phyloP scores from a whole-genome alignment of 1,140 invertebrate species.

The Uloborus diversus region DNA sequence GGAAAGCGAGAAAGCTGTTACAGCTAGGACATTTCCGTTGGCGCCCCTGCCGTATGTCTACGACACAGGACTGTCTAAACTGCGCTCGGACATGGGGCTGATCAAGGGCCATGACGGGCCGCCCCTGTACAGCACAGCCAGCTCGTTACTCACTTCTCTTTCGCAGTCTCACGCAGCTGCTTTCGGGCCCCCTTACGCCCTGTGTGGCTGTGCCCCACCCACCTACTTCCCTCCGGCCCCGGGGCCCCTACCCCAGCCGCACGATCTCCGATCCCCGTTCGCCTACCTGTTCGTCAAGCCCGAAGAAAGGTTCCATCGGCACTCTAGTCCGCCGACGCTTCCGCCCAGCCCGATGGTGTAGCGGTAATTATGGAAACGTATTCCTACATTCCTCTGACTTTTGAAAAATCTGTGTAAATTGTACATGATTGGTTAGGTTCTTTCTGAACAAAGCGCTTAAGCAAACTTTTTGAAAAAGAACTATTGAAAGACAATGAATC shows the following conservation, averaged over 20 bases:
- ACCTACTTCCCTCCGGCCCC: constrained; percentile 39
- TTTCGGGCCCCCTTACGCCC: constrained; percentile 47
- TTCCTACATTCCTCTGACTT: neutral
- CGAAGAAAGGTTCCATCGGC: constrained; percentile 50
- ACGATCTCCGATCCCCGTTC: constrained; percentile 43
- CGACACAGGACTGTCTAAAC: constrained; percentile 21
- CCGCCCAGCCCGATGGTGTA: constrained; percentile 45
- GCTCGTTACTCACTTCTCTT: constrained; percentile 38
- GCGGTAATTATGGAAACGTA: constrained; percentile 45
- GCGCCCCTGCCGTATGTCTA: constrained; percentile 36
- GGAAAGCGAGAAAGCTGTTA: constrained; percentile 60
- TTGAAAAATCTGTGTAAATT: too few species aligned
- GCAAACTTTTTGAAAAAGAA: too few species aligned
- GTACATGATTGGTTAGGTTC: too few species aligned
- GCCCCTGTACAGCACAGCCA: constrained; percentile 46
- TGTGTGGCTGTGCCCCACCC: constrained; percentile 37
- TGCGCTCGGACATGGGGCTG: constrained; percentile 22
- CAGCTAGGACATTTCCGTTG: constrained; percentile 56
- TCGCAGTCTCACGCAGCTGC: constrained; percentile 47
- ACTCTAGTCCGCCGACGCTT: constrained; percentile 48
- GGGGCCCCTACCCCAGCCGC: constrained; percentile 26
- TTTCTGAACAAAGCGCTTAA: too few species aligned
- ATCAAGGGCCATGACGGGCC: constrained; percentile 19
- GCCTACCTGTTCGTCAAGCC: constrained; percentile 56
- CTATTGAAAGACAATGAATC: too few species aligned